A percentile compares a stretch with the other conserved stretches of the same genome.
phyloP scores from a whole-genome alignment of 2,797 vertebrate species.

The Spea hammondii region DNA sequence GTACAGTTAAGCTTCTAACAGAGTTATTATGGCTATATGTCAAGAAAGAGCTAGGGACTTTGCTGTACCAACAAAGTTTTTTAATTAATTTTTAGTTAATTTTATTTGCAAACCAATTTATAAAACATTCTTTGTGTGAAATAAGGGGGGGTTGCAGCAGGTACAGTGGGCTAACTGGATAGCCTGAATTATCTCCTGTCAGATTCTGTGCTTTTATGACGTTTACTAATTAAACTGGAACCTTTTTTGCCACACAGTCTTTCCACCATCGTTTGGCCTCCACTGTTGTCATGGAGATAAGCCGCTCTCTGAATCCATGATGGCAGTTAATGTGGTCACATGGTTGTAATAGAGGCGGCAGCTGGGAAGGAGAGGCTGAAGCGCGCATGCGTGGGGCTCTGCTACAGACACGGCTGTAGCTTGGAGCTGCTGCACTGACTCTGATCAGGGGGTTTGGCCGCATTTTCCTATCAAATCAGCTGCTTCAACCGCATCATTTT shows the following conservation, averaged over 20 bases:
- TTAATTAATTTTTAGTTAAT: too few relatives aligned
- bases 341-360: conserved; percentile 13
- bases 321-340: conserved; percentile 16
- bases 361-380: conserved; percentile 2
- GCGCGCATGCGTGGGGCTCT: conserved; percentile 20
- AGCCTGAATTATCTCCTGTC: too few relatives aligned
- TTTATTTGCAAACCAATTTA: too few relatives aligned
- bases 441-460: conserved; percentile 23
- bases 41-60: too few relatives aligned
- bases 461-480: conserved; percentile 8
- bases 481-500: conserved; percentile 9
- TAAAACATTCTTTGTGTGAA: too few relatives aligned
- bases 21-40: too few relatives aligned
- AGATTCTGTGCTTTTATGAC: too few relatives aligned
- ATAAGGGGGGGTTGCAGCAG: too few relatives aligned
- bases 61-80: too few relatives aligned
- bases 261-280: neutral
- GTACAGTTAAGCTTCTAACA: too few relatives aligned
- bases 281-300: conserved; percentile 40
- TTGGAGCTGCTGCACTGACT: conserved; percentile 53
- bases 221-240: neutral
- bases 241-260: neutral
- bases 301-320: conserved; percentile 22
- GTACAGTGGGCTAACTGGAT: too few relatives aligned
- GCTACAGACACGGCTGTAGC: conserved; percentile 29